phyloP scores from a whole-genome alignment of 2,113 vertebrate species.

The Prunella fulvescens region DNA sequence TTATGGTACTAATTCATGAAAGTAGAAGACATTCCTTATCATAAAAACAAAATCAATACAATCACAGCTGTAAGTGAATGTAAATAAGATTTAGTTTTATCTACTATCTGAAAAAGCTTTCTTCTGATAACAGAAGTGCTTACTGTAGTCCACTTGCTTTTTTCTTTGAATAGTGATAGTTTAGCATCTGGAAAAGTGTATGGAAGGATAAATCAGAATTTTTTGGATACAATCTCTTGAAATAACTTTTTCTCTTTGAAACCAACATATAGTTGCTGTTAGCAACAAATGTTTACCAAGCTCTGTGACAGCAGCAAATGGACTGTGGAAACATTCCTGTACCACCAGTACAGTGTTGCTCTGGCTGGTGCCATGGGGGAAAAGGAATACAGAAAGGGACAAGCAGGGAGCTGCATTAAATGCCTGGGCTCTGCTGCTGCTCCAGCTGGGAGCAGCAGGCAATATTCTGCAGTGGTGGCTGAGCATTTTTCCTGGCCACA shows the following conservation, averaged over 20 bases:
- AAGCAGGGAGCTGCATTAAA: background rate
- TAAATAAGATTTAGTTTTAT: background rate
- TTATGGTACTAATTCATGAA: background rate
- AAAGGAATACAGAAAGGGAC: background rate
- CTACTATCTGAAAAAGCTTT: background rate
- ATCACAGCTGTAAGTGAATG: background rate
- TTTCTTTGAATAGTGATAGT: background rate
- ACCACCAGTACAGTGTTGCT: rapidly evolving
- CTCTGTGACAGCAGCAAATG: background rate
- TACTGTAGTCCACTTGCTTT: background rate
- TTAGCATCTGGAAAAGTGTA: background rate
- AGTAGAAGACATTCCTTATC: background rate
- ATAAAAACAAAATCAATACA: background rate
- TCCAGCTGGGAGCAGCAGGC: background rate
- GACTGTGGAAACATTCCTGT: background rate
- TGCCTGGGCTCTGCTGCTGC: background rate
- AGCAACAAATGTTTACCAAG: background rate
- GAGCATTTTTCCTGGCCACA: background rate
- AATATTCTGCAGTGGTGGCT: background rate
- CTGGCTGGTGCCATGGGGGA: background rate
- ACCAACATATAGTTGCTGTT: background rate
- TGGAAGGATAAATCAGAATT: background rate
- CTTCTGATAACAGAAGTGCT: background rate
- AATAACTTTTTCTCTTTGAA: background rate
- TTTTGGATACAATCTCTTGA: background rate